A percentile compares a stretch with the other conserved stretches of the same genome.
These are phyloP conservation scores for Pituophis catenifer DNA, from an alignment of 2,113 vertebrate species.

Conservation along the genomic window DNA sequence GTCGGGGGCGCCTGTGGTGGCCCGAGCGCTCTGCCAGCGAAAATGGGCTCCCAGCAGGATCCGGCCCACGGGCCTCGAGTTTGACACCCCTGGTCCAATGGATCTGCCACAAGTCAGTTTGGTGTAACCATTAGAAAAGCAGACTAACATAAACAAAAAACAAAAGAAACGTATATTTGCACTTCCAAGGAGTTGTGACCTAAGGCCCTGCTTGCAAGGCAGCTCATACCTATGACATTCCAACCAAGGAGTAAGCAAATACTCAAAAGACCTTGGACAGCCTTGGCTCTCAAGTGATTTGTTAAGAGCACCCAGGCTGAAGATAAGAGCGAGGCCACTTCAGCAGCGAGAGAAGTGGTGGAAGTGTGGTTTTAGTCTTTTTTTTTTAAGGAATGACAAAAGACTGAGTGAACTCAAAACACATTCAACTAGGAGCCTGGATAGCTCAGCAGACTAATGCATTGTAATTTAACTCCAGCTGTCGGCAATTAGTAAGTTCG, in stretches of 20 bases:
- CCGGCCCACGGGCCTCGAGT: too few relatives aligned
- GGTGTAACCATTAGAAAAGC: background rate
- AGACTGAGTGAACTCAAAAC: background rate
- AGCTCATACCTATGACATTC: too few relatives aligned
- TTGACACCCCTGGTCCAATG: background rate
- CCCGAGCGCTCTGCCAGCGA: too few relatives aligned
- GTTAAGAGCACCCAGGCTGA: background rate
- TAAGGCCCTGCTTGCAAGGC: background rate
- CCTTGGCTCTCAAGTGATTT: background rate
- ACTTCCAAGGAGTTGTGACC: background rate
- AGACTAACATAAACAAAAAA: background rate
- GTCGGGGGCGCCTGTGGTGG: too few relatives aligned
- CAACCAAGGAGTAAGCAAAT: background rate
- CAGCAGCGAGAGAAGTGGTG: background rate
- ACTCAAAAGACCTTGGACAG: background rate
- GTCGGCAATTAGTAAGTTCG: too few relatives aligned
- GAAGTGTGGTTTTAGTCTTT: background rate
- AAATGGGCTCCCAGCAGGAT: too few relatives aligned
- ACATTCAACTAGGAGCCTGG: too few relatives aligned
- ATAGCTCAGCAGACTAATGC: too few relatives aligned
- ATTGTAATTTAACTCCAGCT: too few relatives aligned
- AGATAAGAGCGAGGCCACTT: background rate
- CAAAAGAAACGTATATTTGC: background rate
- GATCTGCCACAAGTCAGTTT: background rate
- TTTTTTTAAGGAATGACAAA: background rate